These are phyloP conservation scores for Acyrthosiphon pisum DNA, from an alignment of 1,140 invertebrate genomes.

Conservation along the genomic window DNA sequence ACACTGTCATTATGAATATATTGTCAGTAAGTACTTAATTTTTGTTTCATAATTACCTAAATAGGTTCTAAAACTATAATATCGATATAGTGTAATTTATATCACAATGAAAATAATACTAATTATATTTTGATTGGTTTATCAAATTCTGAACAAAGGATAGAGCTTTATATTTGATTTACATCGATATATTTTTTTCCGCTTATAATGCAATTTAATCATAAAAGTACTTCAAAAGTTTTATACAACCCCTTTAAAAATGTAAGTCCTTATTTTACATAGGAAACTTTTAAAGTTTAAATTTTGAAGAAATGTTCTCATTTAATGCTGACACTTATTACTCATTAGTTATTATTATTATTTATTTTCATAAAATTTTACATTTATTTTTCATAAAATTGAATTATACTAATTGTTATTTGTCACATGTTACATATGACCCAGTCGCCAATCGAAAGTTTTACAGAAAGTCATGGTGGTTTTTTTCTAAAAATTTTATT, in stretches of 20 bases:
- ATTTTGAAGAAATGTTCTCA: not conserved
- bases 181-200: not conserved
- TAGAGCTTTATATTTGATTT: not conserved
- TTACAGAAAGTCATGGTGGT: too few relatives aligned
- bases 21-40: not conserved
- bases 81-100: not conserved
- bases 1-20: not conserved
- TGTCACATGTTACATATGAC: too few relatives aligned
- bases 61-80: not conserved
- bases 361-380: not conserved
- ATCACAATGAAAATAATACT: not conserved
- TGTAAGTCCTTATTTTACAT: not conserved
- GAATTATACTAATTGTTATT: not conserved
- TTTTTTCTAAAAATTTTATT: too few relatives aligned
- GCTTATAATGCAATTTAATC: not conserved
- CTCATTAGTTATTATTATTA: too few relatives aligned
- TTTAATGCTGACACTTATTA: too few relatives aligned
- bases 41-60: not conserved
- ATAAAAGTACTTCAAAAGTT: not conserved
- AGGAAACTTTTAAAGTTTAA: not conserved
- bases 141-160: too few relatives aligned
- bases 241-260: not conserved
- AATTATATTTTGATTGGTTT: not conserved
- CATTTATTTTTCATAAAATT: not conserved
- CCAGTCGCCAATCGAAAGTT: too few relatives aligned